phyloP scores from a whole-genome alignment of 2,888 invertebrate species.

The Calameuta pallipes region DNA sequence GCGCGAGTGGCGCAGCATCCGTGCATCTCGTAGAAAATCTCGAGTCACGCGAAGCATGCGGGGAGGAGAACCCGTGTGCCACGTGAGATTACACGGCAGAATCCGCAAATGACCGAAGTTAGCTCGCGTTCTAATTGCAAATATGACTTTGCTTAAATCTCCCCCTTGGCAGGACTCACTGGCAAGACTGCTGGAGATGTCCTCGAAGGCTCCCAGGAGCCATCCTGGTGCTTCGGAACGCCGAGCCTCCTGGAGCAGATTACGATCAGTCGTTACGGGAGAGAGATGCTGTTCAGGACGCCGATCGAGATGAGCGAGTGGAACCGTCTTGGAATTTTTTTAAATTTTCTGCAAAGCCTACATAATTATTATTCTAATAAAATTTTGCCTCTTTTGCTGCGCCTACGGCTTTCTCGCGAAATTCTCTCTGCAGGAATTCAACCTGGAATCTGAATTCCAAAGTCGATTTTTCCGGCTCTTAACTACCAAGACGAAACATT shows the following conservation, averaged over 20 bases:
- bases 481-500: background rate
- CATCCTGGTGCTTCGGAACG: background rate
- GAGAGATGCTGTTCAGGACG: too few relatives aligned
- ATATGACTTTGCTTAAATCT: conserved; percentile 63
- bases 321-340: too few relatives aligned
- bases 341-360: too few relatives aligned
- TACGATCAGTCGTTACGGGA: background rate
- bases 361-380: background rate
- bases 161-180: conserved; percentile 29
- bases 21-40: conserved; percentile 2
- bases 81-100: conserved; percentile 59
- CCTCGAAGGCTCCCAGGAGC: background rate
- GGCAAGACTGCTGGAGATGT: background rate
- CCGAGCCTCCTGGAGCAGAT: background rate
- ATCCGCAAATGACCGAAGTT: conserved; percentile 58
- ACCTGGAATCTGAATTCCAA: too few relatives aligned
- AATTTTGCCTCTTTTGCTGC: background rate
- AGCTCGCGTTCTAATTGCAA: conserved; percentile 59
- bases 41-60: conserved; percentile 8
- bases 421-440: background rate
- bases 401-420: background rate
- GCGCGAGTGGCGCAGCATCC: background rate
- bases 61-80: conserved; percentile 16
- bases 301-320: too few relatives aligned
- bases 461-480: background rate